A percentile compares a stretch with the other conserved stretches of the same genome.
phyloP scores from a whole-genome alignment of 2,888 invertebrate species.

The Aphrophora alni region DNA sequence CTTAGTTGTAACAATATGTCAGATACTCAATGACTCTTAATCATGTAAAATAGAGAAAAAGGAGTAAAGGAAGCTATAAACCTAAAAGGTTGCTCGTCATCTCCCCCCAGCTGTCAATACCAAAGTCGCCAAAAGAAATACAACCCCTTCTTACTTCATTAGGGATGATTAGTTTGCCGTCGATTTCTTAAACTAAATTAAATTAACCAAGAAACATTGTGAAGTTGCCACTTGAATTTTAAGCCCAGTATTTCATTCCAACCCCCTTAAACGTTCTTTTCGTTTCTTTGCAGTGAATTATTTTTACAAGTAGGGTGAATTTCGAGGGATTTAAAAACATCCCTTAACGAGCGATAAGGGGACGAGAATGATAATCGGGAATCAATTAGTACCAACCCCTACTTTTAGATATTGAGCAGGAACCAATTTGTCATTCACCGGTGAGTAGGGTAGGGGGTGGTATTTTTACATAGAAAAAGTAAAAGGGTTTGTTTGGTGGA shows the following conservation, averaged over 20 bases:
- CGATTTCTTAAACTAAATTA: background rate
- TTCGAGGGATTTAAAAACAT: constrained; percentile 29
- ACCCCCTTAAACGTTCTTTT: background rate
- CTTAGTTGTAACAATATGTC: no score
- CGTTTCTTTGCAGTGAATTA: constrained; percentile 23
- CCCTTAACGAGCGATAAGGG: constrained; percentile 33
- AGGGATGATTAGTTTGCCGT: background rate
- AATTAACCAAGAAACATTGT: background rate
- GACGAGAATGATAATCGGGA: constrained; percentile 35
- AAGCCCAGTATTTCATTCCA: background rate
- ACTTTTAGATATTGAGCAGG: constrained; percentile 3
- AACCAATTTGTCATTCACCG: background rate
- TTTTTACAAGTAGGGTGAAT: constrained; percentile 35
- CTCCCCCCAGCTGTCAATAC: background rate
- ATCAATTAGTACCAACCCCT: constrained; percentile 36
- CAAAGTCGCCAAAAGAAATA: background rate
- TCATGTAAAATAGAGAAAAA: no score
- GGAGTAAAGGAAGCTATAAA: background rate
- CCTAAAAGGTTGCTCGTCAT: background rate
- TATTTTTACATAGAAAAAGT: background rate
- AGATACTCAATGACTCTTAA: no score
- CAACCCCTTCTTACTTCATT: constrained; percentile 2
- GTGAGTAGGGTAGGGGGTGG: background rate
- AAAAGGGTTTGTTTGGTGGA: background rate
- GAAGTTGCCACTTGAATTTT: background rate